Evolutionary conservation across 2,888 invertebrate genomes (phyloP).

Genomic region (Agrypnus murinus): DNA sequence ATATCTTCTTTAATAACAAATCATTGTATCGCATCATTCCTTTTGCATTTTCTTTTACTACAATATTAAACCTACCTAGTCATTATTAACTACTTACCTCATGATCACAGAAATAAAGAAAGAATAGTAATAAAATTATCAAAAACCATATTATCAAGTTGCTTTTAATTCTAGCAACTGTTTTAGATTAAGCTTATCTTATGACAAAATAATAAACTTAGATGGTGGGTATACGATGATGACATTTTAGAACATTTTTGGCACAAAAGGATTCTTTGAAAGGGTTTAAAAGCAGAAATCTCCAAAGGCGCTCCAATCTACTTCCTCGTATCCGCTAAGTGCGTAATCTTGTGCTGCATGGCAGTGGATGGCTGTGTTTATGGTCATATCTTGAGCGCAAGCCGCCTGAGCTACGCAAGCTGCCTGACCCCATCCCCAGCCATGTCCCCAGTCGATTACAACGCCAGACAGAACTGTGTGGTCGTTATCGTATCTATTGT

Average conservation of each 20-base stretch:
- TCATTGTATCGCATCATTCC: no score
- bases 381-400: constrained; percentile 77
- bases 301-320: constrained; percentile 78
- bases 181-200: constrained; percentile 16
- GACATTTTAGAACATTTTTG: no score
- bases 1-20: no score
- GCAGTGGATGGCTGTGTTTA: constrained; percentile 75
- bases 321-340: constrained; percentile 79
- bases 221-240: no score
- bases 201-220: no score
- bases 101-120: no score
- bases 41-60: no score
- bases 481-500: constrained; percentile 61
- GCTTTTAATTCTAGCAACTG: constrained; percentile 3
- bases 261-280: background rate
- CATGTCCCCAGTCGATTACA: constrained; percentile 79
- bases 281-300: constrained; percentile 79
- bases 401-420: constrained; percentile 74
- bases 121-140: background rate
- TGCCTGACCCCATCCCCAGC: constrained; percentile 84
- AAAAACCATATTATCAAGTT: background rate
- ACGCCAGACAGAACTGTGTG: constrained; percentile 68
- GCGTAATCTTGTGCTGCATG: constrained; percentile 72
- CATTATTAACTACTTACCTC: no score
- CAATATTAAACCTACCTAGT: no score